Evolutionary conservation across 2,113 vertebrate species (phyloP).

Genomic region (Bothrops jararaca): DNA sequence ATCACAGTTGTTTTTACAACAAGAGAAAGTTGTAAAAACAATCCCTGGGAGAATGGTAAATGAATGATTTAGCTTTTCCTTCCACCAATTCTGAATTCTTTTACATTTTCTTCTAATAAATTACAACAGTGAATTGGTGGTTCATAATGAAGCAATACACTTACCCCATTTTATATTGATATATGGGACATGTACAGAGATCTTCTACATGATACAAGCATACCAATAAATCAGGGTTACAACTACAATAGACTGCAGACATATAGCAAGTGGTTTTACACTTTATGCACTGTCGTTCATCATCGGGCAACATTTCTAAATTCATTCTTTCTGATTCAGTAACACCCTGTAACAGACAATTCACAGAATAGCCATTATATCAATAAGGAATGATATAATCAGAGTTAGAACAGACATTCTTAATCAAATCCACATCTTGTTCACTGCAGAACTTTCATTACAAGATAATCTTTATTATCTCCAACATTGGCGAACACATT

Average conservation of each 20-base stretch:
- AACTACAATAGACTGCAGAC: conserved; percentile 88
- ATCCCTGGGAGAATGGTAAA: not conserved
- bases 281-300: conserved; percentile 91
- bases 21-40: not conserved
- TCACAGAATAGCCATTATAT: not conserved
- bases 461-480: not conserved
- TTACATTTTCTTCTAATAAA: not conserved
- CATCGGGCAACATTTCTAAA: conserved; percentile 90
- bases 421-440: not conserved
- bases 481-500: not conserved
- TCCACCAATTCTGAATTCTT: not conserved
- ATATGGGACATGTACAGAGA: conserved; percentile 84
- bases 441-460: not conserved
- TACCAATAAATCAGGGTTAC: conserved; percentile 81
- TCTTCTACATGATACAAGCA: conserved; percentile 85
- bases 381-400: not conserved
- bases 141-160: conserved; percentile 27
- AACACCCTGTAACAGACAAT: conserved; percentile 76
- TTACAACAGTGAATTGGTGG: not conserved
- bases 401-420: not conserved
- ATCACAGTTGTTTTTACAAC: not conserved
- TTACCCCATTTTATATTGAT: conserved; percentile 88
- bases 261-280: conserved; percentile 97
- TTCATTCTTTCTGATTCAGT: conserved; percentile 74
- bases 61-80: not conserved